phyloP scores from a whole-genome alignment of 2,113 vertebrate species.

The Parus major region DNA sequence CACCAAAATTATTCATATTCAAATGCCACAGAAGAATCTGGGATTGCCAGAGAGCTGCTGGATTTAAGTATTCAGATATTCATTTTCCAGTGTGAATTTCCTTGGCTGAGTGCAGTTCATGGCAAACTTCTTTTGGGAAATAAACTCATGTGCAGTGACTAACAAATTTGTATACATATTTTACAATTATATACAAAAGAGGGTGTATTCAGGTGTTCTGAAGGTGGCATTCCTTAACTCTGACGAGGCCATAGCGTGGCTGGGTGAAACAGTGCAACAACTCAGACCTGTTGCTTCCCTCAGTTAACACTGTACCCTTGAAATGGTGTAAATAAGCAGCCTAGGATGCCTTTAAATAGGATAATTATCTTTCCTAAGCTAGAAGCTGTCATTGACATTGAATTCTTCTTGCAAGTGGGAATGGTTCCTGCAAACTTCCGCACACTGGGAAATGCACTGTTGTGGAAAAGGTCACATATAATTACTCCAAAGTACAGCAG shows the following conservation, averaged over 20 bases:
- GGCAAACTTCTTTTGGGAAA: neutral
- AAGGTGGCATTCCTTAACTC: neutral
- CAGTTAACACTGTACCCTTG: neutral
- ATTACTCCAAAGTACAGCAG: neutral
- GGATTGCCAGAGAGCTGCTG: neutral
- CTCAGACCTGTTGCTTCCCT: neutral
- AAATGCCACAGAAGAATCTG: neutral
- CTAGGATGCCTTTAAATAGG: neutral
- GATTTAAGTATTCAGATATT: neutral
- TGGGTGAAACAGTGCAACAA: neutral
- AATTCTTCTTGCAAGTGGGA: neutral
- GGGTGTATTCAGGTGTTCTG: neutral
- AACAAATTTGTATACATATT: neutral
- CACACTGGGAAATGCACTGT: neutral
- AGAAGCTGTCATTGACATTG: neutral
- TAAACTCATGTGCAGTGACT: neutral
- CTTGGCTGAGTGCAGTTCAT: neutral
- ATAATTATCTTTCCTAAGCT: neutral
- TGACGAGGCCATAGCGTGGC: neutral
- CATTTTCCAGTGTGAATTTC: neutral
- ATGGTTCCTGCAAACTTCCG: neutral
- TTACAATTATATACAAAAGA: neutral
- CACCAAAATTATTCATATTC: conserved; percentile 3
- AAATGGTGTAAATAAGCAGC: neutral
- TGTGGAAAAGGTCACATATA: neutral